These are phyloP conservation scores for Linnaemya vulpina DNA, from an alignment of 2,888 invertebrate genomes.

Conservation along the genomic window DNA sequence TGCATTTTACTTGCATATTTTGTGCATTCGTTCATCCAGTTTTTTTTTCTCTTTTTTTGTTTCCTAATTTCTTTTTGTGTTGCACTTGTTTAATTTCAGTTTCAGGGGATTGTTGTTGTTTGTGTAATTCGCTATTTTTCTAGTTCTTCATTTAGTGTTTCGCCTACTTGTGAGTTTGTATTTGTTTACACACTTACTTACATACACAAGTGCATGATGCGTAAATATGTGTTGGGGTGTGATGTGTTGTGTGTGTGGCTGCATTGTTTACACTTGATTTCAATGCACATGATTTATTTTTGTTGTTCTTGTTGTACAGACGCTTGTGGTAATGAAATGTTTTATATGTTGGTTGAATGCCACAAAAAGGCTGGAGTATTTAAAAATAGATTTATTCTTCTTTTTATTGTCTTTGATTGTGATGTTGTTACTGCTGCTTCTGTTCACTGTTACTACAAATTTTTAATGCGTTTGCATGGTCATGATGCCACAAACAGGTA, in stretches of 20 bases:
- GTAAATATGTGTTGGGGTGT: not conserved
- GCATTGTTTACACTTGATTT: slow-evolving; percentile 53
- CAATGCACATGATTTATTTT: slow-evolving; percentile 19
- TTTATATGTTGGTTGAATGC: slow-evolving; percentile 14
- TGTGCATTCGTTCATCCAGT: slow-evolving; percentile 19
- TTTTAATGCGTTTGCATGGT: not conserved
- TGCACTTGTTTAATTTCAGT: slow-evolving; percentile 44
- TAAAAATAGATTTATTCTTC: slow-evolving; percentile 46
- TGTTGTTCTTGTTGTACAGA: slow-evolving; percentile 19
- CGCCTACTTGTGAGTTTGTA: not conserved
- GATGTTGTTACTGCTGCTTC: not conserved
- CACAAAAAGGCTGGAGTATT: slow-evolving; percentile 33
- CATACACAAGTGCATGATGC: too few species aligned
- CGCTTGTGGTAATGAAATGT: slow-evolving; percentile 48
- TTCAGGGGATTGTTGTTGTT: slow-evolving; percentile 45
- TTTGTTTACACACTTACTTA: not conserved
- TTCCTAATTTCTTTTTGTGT: not conserved
- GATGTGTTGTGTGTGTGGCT: not conserved
- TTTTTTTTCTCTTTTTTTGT: slow-evolving; percentile 29
- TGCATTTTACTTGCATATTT: not conserved
- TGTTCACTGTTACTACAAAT: not conserved
- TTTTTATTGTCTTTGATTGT: not conserved
- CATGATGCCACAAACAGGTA: too few species aligned
- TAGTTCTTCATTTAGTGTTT: not conserved
- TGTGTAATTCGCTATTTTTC: slow-evolving; percentile 42